These are phyloP conservation scores for Podilymbus podiceps DNA, from an alignment of 2,113 vertebrate species.

Conservation along the genomic window DNA sequence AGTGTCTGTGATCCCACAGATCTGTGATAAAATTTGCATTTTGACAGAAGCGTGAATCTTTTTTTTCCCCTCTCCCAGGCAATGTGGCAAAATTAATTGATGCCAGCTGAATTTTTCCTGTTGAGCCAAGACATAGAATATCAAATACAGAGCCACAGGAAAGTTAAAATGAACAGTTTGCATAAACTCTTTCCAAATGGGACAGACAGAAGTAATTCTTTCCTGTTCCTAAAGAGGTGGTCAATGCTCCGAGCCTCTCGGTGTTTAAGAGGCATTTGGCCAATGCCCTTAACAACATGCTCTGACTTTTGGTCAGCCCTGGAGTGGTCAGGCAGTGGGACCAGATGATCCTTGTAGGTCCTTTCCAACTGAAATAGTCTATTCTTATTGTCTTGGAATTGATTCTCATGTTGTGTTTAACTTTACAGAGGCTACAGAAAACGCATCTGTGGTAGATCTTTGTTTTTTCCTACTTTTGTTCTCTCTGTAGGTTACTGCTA, in stretches of 20 bases:
- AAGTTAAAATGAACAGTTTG: neutral
- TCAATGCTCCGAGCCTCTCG: too few relatives aligned
- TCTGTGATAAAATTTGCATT: neutral
- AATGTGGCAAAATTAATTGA: neutral
- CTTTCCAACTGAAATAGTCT: too few relatives aligned
- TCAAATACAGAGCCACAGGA: neutral
- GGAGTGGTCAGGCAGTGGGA: too few relatives aligned
- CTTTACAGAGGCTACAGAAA: neutral
- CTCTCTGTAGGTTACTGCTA: neutral
- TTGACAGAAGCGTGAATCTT: neutral
- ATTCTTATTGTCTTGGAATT: neutral
- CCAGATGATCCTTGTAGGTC: too few relatives aligned
- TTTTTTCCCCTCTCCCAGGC: neutral
- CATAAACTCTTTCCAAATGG: neutral
- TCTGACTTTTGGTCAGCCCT: too few relatives aligned
- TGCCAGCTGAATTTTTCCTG: neutral
- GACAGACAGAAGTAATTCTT: neutral
- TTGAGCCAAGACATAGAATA: neutral
- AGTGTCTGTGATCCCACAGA: neutral
- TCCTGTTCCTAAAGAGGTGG: neutral
- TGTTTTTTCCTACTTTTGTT: neutral
- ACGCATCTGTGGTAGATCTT: neutral
- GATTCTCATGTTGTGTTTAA: neutral
- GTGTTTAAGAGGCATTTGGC: too few relatives aligned
- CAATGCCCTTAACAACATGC: too few relatives aligned